Evolutionary conservation across 2,113 vertebrate genomes (phyloP), one percentile per base, ranked within the genome.

Genomic region (Sakesphorus luctuosus): DNA sequence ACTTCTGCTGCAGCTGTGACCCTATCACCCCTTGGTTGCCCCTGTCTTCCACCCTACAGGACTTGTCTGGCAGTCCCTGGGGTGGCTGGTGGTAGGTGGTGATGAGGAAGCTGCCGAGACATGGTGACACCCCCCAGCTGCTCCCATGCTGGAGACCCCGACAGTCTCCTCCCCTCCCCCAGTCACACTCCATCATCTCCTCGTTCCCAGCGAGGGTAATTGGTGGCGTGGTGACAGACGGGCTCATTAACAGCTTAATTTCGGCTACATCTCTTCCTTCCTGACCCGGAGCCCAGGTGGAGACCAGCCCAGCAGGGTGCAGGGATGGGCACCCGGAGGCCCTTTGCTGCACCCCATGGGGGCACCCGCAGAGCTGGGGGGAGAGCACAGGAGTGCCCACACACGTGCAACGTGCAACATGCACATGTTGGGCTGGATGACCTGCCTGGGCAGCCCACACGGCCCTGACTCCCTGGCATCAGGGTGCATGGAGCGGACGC

Each of bases 201-300:
- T 95, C 69, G 1, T 94, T 95, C 90, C 90, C 90, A 63, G 66
- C 38, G 67, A 3, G 20, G 23, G 78, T 94, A 96, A 96, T 96
- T 94, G 97, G 97, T 90, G 97, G 92, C 77, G 84, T 72, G 96
- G 94, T 97, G 98, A 98, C 96, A 97, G 97, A 96, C 91, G 0
- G 82, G 87, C 82, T 98, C 94, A 97, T 98, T 98, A 98, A 97
- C 96, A 96, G 97, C 98, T 98, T 97, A 97, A 97, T 98, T 94
- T 95, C 50, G 91, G 91, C 76, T 82, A 79, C 62, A 11, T 81
- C 66, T 77, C 93, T 94, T 91, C 94, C 96, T 93, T 84, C 58
- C 65, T 3, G 7, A 36, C 84, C 65, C 92, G 87, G 61, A 72
- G 50, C 52, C 89, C 74, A 90, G 91, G 80, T 86, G 86, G 36